These are phyloP conservation scores for Amiota mariae DNA, from an alignment of 2,888 invertebrate genomes.

Conservation along the genomic window DNA sequence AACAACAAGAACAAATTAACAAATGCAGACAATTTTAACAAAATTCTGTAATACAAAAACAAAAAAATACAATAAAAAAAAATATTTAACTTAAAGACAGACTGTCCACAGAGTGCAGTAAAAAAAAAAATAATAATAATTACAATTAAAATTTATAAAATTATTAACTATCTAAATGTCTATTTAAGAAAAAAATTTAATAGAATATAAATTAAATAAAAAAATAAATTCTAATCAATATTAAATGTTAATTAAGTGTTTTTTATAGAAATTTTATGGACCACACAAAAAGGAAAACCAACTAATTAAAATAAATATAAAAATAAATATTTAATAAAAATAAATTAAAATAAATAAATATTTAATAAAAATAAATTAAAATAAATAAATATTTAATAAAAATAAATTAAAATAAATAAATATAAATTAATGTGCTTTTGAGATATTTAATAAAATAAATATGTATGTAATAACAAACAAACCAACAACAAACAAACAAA, in stretches of 20 bases:
- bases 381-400: conserved; percentile 4
- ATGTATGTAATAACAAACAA: background rate
- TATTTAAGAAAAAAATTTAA: conserved; percentile 31
- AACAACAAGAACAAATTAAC: too few species aligned
- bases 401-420: conserved; percentile 31
- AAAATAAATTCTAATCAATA: conserved; percentile 28
- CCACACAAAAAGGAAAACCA: conserved; percentile 41
- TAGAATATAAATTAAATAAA: conserved; percentile 33
- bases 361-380: too few species aligned
- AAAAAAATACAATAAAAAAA: too few species aligned
- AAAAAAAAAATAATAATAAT: background rate
- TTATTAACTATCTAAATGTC: conserved; percentile 31
- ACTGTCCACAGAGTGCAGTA: conserved; percentile 14
- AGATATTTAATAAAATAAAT: conserved; percentile 14
- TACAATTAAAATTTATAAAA: background rate
- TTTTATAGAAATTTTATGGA: conserved; percentile 63
- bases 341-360: conserved; percentile 27
- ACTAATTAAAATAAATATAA: conserved; percentile 2
- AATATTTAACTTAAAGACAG: background rate
- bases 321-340: conserved; percentile 34
- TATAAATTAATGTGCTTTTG: conserved; percentile 29
- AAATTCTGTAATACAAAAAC: too few species aligned
- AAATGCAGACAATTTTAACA: too few species aligned
- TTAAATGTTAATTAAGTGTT: conserved; percentile 33
- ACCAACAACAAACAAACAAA: background rate